Evolutionary conservation across 2,113 vertebrate genomes (phyloP), one percentile per base, ranked within the genome.

Genomic region (Prolemur simus): DNA sequence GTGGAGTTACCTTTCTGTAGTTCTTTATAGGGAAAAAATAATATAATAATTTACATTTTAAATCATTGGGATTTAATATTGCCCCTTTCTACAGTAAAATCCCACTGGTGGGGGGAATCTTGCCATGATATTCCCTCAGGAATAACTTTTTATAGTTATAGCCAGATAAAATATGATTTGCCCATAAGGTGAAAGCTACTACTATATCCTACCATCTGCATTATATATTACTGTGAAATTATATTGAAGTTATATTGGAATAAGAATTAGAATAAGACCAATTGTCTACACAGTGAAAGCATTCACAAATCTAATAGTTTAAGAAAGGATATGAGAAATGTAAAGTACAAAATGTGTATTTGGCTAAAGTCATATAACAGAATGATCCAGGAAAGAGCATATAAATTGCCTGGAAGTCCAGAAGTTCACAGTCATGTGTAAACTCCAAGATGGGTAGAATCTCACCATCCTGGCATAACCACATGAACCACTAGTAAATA

Each of bases 151-250:
- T 88, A 96, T 76, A 97, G 88, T 93, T 94, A 95, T 42, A 91
- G 49, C 45, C 86, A 95, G 82, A 94, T 89, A 96, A 94, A 97
- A 96, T 97, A 96, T 52, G 91, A 91, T 95, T 96, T 96, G 34
- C 82, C 82, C 56, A 13, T 73, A 76, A 96, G 85, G 89, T 92
- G 42, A 95, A 95, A 91, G 86, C 68, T 89, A 63, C 87, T 76
- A 78, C 63, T 94, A 47, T 86, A 56, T 29, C 77, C 63, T 77
- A 42, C 77, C 73, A 95, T 84, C 87, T 94, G 96, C 12, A 58
- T 85, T 97, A 77, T 20, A 76, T 95, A 91, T 94, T 95, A 96
- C 89, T 76, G n/a, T 82, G 73, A 96, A 94, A 82, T 95, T 94
- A 63, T 77, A 45, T 39, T 64, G 74, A 96, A 81, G 68, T 88